A percentile compares a stretch with the other conserved stretches of the same genome.
Evolutionary conservation across 1,140 invertebrate species (phyloP).

Genomic region (Drosophila repletoides): DNA sequence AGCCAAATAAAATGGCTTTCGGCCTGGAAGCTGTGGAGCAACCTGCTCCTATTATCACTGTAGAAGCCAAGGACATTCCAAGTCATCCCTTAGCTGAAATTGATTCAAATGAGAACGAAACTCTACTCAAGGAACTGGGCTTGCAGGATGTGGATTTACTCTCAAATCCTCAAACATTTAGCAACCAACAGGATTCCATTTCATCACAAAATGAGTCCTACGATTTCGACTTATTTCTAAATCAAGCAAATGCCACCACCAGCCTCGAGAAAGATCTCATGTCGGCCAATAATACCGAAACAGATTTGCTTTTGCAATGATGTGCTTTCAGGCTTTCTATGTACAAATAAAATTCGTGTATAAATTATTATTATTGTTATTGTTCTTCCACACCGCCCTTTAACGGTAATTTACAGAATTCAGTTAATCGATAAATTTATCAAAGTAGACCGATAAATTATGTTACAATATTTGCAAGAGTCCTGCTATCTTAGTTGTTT

Average conservation of each 20-base stretch:
- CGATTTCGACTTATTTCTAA: slow-evolving; percentile 75
- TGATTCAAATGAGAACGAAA: slow-evolving; percentile 51
- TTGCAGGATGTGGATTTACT: slow-evolving; percentile 69
- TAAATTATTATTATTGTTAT: slow-evolving; percentile 14
- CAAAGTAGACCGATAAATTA: too few species aligned
- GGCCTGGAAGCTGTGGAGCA: slow-evolving; percentile 69
- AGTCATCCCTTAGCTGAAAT: neutral
- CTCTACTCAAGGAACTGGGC: slow-evolving; percentile 70
- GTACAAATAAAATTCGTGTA: slow-evolving; percentile 30
- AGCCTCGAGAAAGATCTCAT: slow-evolving; percentile 71
- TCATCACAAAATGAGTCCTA: slow-evolving; percentile 69
- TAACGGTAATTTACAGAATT: slow-evolving; percentile 5
- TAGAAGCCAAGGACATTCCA: slow-evolving; percentile 33
- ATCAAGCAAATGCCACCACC: slow-evolving; percentile 57
- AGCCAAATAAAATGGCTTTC: slow-evolving; percentile 51
- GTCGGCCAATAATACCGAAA: slow-evolving; percentile 69
- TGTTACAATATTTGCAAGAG: too few species aligned
- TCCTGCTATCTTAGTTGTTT: too few species aligned
- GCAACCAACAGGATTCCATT: slow-evolving; percentile 68
- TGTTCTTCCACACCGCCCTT: neutral
- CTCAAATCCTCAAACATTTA: slow-evolving; percentile 72
- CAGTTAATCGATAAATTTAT: neutral
- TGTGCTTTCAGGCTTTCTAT: slow-evolving; percentile 1
- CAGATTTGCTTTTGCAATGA: slow-evolving; percentile 72
- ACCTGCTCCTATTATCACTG: slow-evolving; percentile 66